Base-by-base conservation (phyloP, 2,888 invertebrate genomes). In the Lumbricus terrestris region DNA sequence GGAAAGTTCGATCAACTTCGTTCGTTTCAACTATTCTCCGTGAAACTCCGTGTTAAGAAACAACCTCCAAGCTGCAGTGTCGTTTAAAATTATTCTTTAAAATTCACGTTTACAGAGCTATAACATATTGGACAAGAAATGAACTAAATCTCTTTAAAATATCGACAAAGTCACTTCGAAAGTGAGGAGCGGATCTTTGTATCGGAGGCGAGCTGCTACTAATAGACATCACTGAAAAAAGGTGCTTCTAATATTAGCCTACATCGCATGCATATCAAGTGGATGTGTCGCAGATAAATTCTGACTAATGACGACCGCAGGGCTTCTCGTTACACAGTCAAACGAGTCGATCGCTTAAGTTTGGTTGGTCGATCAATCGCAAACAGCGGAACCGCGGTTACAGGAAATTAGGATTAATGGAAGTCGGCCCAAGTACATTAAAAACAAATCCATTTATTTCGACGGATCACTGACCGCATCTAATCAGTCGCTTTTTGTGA, bases 331-430 rank as follows among this genome's bases (percentile, higher is more conserved):
- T 11, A n/a, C 69, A 69, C 11, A 29, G 69, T 69, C 29, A n/a
- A n/a, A 23, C 69, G 4, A 29, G 69, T 69, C 29, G 69, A n/a
- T 29, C 69, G 69, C 29, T n/a, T n/a, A n/a, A n/a, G n/a, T 69
- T 69, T 69, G n/a, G 29, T n/a, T 69, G 69, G 16, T 3, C 3
- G n/a, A 8, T n/a, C 69, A 54, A 29, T 54, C 5, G 54, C 54
- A 69, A 69, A 69, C 69, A 69, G 47, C 69, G 69, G 0, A n/a
- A 69, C 69, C n/a, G 29, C 69, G n/a, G 13, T n/a, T 11, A 8
- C n/a, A n/a, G 69, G n/a, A n/a, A 69, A 69, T 69, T 69, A 69
- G 69, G 69, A 69, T 69, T 69, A 69, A 69, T n/a, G 69, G 69
- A 69, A 29, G 69, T 69, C 69, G 69, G 8, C n/a, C 1, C n/a